Percentiles rank a stretch among this genome's conserved stretches.
phyloP scores from a whole-genome alignment of 2,113 vertebrate species.

The Lophura nycthemera region DNA sequence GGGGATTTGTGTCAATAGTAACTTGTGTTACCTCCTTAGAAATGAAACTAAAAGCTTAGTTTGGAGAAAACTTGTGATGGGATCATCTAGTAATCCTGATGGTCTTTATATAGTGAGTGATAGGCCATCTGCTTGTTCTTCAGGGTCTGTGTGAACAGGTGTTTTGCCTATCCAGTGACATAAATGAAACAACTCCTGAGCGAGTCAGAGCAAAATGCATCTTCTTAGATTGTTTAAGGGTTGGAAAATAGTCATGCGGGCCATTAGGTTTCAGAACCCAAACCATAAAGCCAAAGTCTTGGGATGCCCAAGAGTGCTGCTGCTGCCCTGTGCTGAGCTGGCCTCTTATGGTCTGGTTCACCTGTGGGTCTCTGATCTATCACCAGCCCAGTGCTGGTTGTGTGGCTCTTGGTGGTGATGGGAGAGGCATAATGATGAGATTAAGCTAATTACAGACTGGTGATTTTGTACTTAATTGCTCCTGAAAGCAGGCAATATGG shows the following conservation, averaged over 20 bases:
- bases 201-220: not conserved
- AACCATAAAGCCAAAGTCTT: not conserved
- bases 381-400: not conserved
- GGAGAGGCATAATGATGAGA: conserved; percentile 21
- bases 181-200: not conserved
- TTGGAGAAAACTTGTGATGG: not conserved
- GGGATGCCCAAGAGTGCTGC: not conserved
- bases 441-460: conserved; percentile 40
- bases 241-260: not conserved
- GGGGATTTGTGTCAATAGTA: not conserved
- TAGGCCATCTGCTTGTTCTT: not conserved
- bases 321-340: not conserved
- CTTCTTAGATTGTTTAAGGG: not conserved
- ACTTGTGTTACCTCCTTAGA: not conserved
- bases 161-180: not conserved
- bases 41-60: not conserved
- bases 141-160: not conserved
- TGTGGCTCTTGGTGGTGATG: not conserved
- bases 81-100: not conserved
- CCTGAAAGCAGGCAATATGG: not conserved
- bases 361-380: not conserved
- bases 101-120: not conserved
- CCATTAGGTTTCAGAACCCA: too few species aligned
- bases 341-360: not conserved
- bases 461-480: conserved; percentile 46